Evolutionary conservation across 2,888 invertebrate species (phyloP).

Genomic region (Pammene aurita): DNA sequence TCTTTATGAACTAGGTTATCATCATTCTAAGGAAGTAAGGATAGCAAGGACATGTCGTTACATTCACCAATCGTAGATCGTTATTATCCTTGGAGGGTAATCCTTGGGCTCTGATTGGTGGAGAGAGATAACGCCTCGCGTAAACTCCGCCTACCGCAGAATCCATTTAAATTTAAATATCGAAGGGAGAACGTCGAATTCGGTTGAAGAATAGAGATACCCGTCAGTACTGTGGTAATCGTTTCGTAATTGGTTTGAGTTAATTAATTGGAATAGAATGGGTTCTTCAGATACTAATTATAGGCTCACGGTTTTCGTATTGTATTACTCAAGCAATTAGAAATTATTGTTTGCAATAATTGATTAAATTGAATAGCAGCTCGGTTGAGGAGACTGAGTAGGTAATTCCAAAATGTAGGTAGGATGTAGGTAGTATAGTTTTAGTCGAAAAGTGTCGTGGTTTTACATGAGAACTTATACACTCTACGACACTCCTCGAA

Average conservation of each 20-base stretch:
- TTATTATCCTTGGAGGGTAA: constrained; percentile 74
- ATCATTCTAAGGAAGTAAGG: constrained; percentile 52
- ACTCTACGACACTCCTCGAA: too few relatives aligned
- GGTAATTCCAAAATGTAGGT: background rate
- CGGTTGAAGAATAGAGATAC: constrained; percentile 16
- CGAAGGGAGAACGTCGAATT: constrained; percentile 61
- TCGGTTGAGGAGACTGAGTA: background rate
- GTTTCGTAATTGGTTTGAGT: constrained; percentile 20
- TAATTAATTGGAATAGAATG: constrained; percentile 5
- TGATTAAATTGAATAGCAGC: background rate
- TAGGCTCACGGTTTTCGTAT: constrained; percentile 21
- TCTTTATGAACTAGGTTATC: constrained; percentile 44
- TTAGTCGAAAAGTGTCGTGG: too few relatives aligned
- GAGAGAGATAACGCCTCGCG: constrained; percentile 71
- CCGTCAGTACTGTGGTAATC: constrained; percentile 19
- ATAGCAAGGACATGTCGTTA: constrained; percentile 65
- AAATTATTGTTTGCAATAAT: background rate
- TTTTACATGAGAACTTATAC: too few relatives aligned
- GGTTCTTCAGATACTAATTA: background rate
- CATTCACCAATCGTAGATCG: constrained; percentile 62
- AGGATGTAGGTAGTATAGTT: background rate
- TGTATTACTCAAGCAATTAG: constrained; percentile 22
- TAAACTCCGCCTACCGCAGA: constrained; percentile 67
- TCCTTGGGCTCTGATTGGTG: constrained; percentile 72
- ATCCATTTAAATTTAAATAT: constrained; percentile 76